phyloP scores from a whole-genome alignment of 2,888 invertebrate genomes.

The Tromatobia lineatoria region DNA sequence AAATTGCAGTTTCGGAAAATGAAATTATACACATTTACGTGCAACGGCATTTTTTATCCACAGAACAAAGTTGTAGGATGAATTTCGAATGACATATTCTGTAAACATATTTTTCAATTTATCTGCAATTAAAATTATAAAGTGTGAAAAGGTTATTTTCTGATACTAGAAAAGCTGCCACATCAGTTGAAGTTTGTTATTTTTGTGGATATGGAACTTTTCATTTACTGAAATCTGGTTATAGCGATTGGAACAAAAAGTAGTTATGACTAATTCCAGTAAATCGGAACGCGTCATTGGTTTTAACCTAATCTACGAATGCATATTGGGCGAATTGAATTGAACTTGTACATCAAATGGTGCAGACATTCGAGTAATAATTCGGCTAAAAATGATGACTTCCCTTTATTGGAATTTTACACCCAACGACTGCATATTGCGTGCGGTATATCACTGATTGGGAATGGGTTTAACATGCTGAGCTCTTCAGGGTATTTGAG shows the following conservation, averaged over 20 bases:
- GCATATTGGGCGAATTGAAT: neutral
- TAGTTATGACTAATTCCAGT: neutral
- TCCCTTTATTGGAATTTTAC: neutral
- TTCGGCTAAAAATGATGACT: neutral
- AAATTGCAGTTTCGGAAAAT: no score
- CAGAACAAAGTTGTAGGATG: no score
- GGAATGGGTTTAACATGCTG: neutral
- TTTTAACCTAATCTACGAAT: neutral
- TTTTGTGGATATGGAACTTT: neutral
- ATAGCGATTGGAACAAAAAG: neutral
- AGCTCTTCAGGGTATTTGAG: conserved; percentile 13
- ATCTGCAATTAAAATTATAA: no score
- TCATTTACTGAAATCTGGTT: no score
- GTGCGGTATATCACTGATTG: neutral
- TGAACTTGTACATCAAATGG: neutral
- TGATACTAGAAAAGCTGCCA: no score
- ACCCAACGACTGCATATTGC: neutral
- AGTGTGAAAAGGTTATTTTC: no score
- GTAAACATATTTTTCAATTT: neutral
- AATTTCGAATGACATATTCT: neutral
- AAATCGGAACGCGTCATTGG: neutral
- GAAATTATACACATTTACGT: no score
- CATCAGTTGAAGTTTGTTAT: no score
- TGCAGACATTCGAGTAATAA: neutral
- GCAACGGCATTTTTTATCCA: no score